These are phyloP conservation scores for Drosophila malerkotliana DNA, from an alignment of 1,140 invertebrate species.

Conservation along the genomic window DNA sequence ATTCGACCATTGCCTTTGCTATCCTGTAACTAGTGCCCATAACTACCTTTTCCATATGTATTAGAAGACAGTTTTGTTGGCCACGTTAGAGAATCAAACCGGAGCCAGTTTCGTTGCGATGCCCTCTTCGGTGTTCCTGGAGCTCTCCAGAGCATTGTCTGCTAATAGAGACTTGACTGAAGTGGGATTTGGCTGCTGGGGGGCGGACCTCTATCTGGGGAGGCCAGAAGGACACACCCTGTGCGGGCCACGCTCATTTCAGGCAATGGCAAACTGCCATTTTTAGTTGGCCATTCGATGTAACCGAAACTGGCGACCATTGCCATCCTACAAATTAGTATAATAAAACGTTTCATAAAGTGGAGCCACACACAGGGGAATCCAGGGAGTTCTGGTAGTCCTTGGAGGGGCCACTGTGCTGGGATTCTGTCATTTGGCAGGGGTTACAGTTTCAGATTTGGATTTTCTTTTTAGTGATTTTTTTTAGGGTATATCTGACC, in stretches of 20 bases:
- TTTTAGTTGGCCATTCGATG: conserved; percentile 79
- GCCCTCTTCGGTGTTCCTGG: conserved; percentile 10
- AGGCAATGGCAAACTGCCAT: conserved; percentile 81
- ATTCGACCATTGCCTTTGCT: neutral
- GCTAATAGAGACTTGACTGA: conserved; percentile 83
- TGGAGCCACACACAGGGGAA: conserved; percentile 37
- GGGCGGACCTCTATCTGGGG: neutral
- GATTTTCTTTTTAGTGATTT: neutral
- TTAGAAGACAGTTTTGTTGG: conserved; percentile 47
- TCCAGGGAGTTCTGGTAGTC: conserved; percentile 3
- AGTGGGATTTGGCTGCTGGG: conserved; percentile 47
- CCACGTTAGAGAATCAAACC: conserved; percentile 40
- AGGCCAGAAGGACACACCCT: neutral
- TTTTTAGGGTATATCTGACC: neutral
- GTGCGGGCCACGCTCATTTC: conserved; percentile 35
- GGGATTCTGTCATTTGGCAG: conserved; percentile 32
- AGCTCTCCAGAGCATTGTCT: conserved; percentile 65
- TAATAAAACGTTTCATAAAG: conserved; percentile 84
- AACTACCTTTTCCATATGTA: conserved; percentile 70
- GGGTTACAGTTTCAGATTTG: conserved; percentile 34
- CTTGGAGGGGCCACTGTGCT: conserved; percentile 8
- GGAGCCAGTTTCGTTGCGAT: conserved; percentile 14
- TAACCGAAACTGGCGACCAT: conserved; percentile 79
- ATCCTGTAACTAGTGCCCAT: conserved; percentile 29
- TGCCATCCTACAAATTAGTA: conserved; percentile 81